Evolutionary conservation across 1,140 invertebrate genomes (phyloP), one percentile per base, ranked within the genome.

Genomic region (Scaptodrosophila lebanonensis): DNA sequence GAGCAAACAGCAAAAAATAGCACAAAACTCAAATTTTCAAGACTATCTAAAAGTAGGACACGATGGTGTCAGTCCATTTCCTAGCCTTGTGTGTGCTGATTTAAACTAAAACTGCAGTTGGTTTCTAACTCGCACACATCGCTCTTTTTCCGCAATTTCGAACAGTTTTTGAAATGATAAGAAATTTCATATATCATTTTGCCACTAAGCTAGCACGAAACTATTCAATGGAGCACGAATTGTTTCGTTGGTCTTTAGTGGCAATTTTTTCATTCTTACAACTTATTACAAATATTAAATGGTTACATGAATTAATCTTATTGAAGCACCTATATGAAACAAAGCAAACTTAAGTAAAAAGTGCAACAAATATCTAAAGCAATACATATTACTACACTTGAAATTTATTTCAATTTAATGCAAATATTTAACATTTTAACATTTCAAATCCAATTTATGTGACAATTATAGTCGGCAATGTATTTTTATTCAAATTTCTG

Each of bases 1-100:
- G 82, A 84, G 82, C 82, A 84, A 82, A 84, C 82, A 84, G 75
- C 79, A 84, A 77, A 84, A 84, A 59, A 69, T 71, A 42, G 63
- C 59, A 60, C 79, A 79, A 60, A 84, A 59, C 50, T 36, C 9
- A 36, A 18, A n/a, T 71, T 36, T 33, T 36, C 38, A 20, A 12
- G 8, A 3, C 3, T 25, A 4, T 25, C 8, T 25, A 25, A 25
- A n/a, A n/a, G 25, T 15, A 36, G 3, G 11, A 4, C 16, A 25
- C 22, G 30, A 51, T 22, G 20, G n/a, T 8, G 6, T 13, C 29
- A 7, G 22, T 0, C 12, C 1, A 16, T 17, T 40, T 57, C 12
- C 1, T 12, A 29, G 32, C 32, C 51, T 17, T n/a, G n/a, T n/a
- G n/a, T n/a, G n/a, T n/a, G n/a, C n/a, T n/a, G n/a, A n/a, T 30